Evolutionary conservation across 2,888 invertebrate species (phyloP).

Genomic region (Polyommatus icarus): DNA sequence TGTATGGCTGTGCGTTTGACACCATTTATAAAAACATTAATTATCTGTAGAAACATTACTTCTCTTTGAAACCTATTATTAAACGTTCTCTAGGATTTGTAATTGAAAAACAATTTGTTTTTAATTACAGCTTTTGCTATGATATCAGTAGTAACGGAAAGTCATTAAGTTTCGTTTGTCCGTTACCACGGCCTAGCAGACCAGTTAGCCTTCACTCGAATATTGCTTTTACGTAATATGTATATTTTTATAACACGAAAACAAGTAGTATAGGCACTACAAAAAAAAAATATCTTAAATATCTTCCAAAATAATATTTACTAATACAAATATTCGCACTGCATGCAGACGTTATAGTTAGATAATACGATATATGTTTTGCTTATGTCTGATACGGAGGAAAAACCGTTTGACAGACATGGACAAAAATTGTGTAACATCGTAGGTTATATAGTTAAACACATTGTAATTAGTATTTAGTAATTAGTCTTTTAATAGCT

Average conservation of each 20-base stretch:
- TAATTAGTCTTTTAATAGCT: no score
- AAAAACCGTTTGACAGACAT: not conserved
- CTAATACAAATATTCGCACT: no score
- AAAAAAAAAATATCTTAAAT: not conserved
- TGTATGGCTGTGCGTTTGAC: not conserved
- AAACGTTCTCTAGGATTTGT: not conserved
- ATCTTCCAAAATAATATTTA: not conserved
- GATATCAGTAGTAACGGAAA: conserved; percentile 9
- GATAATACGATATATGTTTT: not conserved
- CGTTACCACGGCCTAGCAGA: conserved; percentile 3
- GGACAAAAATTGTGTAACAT: not conserved
- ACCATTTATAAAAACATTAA: not conserved
- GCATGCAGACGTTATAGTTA: not conserved
- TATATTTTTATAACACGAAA: not conserved
- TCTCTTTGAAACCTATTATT: not conserved
- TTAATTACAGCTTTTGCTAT: not conserved
- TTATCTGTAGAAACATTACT: not conserved
- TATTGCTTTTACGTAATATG: conserved; percentile 22
- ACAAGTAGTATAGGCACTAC: not conserved
- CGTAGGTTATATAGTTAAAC: no score
- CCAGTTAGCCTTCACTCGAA: conserved; percentile 7
- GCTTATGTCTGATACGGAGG: not conserved
- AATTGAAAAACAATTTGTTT: conserved; percentile 13
- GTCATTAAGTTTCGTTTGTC: conserved; percentile 9
- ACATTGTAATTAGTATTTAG: no score